phyloP scores from a whole-genome alignment of 2,888 invertebrate species.

The Merodon equestris region DNA sequence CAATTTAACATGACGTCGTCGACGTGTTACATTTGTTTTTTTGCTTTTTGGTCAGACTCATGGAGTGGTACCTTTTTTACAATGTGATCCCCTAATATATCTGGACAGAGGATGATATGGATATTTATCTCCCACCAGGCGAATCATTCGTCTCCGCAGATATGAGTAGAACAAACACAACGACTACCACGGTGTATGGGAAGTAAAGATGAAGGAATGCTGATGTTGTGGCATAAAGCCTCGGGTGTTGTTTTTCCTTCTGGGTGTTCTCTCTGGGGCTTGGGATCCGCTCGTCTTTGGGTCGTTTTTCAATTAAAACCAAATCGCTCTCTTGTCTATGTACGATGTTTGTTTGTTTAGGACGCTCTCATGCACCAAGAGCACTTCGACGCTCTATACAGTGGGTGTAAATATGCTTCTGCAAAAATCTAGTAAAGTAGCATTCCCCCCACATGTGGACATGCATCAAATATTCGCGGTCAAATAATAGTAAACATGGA shows the following conservation, averaged over 20 bases:
- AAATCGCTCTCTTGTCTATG: constrained; percentile 62
- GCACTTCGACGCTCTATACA: constrained; percentile 25
- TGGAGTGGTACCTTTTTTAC: constrained; percentile 25
- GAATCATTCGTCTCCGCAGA: constrained; percentile 55
- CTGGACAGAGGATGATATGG: constrained; percentile 63
- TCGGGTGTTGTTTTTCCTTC: constrained; percentile 23
- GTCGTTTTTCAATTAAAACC: constrained; percentile 68
- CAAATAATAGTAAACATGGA: constrained; percentile 52
- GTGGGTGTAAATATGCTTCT: no score
- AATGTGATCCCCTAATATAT: constrained; percentile 51
- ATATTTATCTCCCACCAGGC: constrained; percentile 63
- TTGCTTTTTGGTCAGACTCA: constrained; percentile 43
- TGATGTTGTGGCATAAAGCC: constrained; percentile 48
- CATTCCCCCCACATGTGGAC: constrained; percentile 41
- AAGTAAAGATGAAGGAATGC: constrained; percentile 6
- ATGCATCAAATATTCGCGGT: constrained; percentile 62
- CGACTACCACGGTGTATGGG: not conserved
- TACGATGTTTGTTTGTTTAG: constrained; percentile 59
- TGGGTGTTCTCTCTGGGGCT: not conserved
- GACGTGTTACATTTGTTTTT: constrained; percentile 52
- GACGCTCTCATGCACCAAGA: constrained; percentile 51
- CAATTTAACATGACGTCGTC: constrained; percentile 44
- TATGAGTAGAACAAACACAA: constrained; percentile 60
- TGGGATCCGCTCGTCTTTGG: constrained; percentile 29
- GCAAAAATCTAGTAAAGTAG: constrained; percentile 37